Base-by-base conservation (phyloP, 2,888 invertebrate species). In the Drosophila testacea region DNA sequence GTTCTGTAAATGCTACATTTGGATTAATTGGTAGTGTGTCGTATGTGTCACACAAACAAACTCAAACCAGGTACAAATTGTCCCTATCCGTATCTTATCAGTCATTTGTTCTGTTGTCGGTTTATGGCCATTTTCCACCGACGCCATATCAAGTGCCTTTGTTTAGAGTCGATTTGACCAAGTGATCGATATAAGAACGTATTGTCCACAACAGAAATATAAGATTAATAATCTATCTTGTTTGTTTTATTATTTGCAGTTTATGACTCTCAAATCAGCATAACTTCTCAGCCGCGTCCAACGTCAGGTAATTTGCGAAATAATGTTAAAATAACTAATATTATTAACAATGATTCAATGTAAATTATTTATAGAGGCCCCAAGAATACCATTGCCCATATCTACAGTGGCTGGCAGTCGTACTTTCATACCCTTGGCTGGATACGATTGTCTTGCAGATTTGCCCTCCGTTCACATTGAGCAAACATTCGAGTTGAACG, bases 401-500 rank as follows among this genome's bases (percentile, higher is more conserved):
- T 79, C 92, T 4, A 92, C 91, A 1, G 90, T 92, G 1, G 65
- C 83, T 3, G 84, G 83, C 3, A 89, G 82, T 54, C 86, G 89
- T 22, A 90, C 91, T 0, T 91, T 82, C 42, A 85, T 92, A 69
- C 95, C 96, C 0, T 92, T 94, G 41, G 93, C 94, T 46, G 96
- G 96, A 11, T 93, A 96, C 69, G 96, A 96, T 89, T 95, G 96
- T 90, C 93, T 96, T 46, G 94, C 94, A 54, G 95, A 95, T 28
- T 94, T 95, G 51, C 94, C 95, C 62, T 95, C 94, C 50, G 92
- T 96, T 4, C 94, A 95, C 73, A 95, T 96, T 63, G 96, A 97
- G 89, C 97, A 97, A 92, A 96, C 96, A 44, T 95, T 96, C 46
- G 97, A 97, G 90, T 92, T 97, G 9, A 94, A 95, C 89, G 96